Base-by-base conservation (phyloP, 2,888 invertebrate species). In the Entomobrya proxima region DNA sequence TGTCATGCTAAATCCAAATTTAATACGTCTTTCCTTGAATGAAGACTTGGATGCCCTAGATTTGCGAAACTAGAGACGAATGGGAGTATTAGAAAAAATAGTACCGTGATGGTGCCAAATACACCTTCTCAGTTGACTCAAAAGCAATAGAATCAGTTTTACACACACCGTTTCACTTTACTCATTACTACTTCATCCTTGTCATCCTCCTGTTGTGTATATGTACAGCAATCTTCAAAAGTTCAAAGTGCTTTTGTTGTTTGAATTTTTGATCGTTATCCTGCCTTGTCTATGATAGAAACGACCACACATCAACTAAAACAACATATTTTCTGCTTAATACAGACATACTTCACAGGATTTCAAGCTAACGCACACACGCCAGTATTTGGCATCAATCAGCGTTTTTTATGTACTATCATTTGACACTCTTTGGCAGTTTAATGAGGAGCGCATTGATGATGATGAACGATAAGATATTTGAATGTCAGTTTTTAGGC, bases 1-100 rank as follows among this genome's bases (percentile, higher is more conserved):
- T 79, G 79, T 69, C 79, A 67, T 67, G 79, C 79, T 79, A 79
- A 79, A 79, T 79, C 67, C 64, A 55, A 61, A 35, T 79, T 64
- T 50, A 64, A n/a, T 67, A 24, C 61, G 47, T 30, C 77, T 61
- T 61, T 61, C 77, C 61, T 77, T 77, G 77, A 61, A 77, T 40
- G 67, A 67, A n/a, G 67, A 67, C 21, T 58, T 18, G 61, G 61
- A 77, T 77, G 77, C 61, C 77, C 77, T 64, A 77, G 61, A 44
- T 77, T 64, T 37, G 44, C n/a, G 44, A 40, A 67, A 67, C 67
- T 67, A 67, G 67, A 67, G 11, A 67, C 27, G 15, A 67, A 24
- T 67, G 67, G 24, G 44, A 32, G 27, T 64, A 64, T 64, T 64
- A 37, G 37, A 18, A 35, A 37, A n/a, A 64, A 35, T 21, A 64